Evolutionary conservation across 1,140 invertebrate species (phyloP).

Genomic region (Doryteuthis pealeii): DNA sequence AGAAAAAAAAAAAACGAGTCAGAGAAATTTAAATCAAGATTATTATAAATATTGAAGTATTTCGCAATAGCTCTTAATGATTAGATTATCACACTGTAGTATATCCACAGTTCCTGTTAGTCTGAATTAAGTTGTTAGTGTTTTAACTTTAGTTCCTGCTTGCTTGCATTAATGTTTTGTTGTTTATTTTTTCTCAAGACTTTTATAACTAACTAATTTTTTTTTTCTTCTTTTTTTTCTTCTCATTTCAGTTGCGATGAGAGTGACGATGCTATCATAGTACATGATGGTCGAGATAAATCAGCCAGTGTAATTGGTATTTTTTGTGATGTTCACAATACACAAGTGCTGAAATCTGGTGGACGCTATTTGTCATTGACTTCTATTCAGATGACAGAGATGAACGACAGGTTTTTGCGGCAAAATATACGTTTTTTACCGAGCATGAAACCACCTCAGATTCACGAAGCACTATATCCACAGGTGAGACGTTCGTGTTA

Average conservation of each 20-base stretch:
- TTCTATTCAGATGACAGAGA: constrained; percentile 29
- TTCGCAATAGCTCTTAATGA: too few relatives aligned
- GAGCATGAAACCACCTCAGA: neutral
- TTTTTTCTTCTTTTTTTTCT: constrained; percentile 4
- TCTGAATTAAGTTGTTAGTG: too few relatives aligned
- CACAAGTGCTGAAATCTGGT: constrained; percentile 28
- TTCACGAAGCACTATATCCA: neutral
- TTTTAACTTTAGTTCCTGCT: too few relatives aligned
- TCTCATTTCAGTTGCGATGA: constrained; percentile 29
- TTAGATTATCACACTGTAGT: too few relatives aligned
- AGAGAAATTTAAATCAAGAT: too few relatives aligned
- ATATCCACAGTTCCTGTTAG: too few relatives aligned
- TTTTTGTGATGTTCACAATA: constrained; percentile 36
- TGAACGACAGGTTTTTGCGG: constrained; percentile 31
- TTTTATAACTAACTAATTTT: too few relatives aligned
- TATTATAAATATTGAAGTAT: too few relatives aligned
- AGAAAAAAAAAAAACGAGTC: too few relatives aligned
- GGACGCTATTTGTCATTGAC: constrained; percentile 26
- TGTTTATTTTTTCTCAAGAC: neutral
- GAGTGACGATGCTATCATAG: constrained; percentile 31
- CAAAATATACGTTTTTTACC: constrained; percentile 30
- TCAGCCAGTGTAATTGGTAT: constrained; percentile 29
- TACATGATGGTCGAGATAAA: constrained; percentile 31
- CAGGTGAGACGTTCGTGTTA: neutral
- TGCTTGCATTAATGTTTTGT: too few relatives aligned